Conservation (phyloP, 1,140 invertebrate genomes). For the Procambarus clarkii region DNA sequence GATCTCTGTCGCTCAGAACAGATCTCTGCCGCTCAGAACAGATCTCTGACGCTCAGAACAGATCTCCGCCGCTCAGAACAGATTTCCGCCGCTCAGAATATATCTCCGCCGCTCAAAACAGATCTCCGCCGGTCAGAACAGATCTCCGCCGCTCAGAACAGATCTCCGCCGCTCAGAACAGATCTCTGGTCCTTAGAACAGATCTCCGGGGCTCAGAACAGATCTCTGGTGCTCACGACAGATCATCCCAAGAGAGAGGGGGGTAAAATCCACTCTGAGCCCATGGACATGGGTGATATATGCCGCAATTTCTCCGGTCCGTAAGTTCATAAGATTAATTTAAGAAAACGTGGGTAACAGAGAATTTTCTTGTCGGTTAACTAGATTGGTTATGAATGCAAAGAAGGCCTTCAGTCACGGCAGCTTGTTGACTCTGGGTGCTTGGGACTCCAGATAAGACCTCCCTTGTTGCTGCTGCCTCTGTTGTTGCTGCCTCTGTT, state of each 20-base stretch:
- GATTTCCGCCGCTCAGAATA: too few relatives aligned
- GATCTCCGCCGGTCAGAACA: too few relatives aligned
- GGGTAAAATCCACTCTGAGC: neutral
- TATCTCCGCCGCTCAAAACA: too few relatives aligned
- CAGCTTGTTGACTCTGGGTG: slow-evolving; percentile 5
- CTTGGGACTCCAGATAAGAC: slow-evolving; percentile 30
- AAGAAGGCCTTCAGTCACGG: slow-evolving; percentile 5
- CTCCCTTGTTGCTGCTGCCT: neutral
- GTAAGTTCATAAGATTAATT: slow-evolving; percentile 15
- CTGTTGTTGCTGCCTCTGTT: neutral
- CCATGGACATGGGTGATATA: neutral
- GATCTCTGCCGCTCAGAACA: too few relatives aligned
- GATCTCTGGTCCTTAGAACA: too few relatives aligned
- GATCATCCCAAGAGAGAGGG: neutral
- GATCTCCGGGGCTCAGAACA: too few relatives aligned
- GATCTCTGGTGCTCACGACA: too few relatives aligned
- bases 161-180: too few relatives aligned
- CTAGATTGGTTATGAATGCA: slow-evolving; percentile 30
- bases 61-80: too few relatives aligned
- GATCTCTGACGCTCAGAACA: too few relatives aligned
- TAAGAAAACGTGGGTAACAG: slow-evolving; percentile 13
- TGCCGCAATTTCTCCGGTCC: neutral
- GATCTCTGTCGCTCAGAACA: too few relatives aligned
- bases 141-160: too few relatives aligned
- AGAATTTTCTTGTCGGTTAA: slow-evolving; percentile 12